These are phyloP conservation scores for Lepidurus couesii DNA, from an alignment of 1,140 invertebrate species.

Conservation along the genomic window DNA sequence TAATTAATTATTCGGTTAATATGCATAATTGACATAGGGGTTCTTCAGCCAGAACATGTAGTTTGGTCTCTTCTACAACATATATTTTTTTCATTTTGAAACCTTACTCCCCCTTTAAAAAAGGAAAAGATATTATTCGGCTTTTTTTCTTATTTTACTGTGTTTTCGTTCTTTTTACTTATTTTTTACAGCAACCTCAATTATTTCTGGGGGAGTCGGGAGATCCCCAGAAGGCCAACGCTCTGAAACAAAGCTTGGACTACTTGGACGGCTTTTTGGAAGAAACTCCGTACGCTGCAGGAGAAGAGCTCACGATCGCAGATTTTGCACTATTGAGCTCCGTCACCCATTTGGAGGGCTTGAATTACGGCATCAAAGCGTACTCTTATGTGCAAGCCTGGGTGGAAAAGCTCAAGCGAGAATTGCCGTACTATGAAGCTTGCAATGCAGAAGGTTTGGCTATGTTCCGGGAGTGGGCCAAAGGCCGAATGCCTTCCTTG, in stretches of 20 bases:
- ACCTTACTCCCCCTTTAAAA: too few relatives aligned
- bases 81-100: too few relatives aligned
- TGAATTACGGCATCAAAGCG: constrained; percentile 41
- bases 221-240: constrained; percentile 42
- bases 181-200: constrained; percentile 38
- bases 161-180: not conserved
- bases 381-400: constrained; percentile 42
- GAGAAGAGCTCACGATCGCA: constrained; percentile 43
- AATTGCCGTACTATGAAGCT: constrained; percentile 43
- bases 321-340: constrained; percentile 43
- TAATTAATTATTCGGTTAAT: too few relatives aligned
- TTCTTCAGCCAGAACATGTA: too few relatives aligned
- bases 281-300: constrained; percentile 40
- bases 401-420: constrained; percentile 41
- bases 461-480: constrained; percentile 39
- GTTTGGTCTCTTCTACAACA: too few relatives aligned
- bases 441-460: constrained; percentile 41
- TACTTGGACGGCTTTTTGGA: constrained; percentile 42
- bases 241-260: constrained; percentile 42
- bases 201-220: constrained; percentile 36
- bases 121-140: too few relatives aligned
- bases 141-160: too few relatives aligned
- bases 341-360: constrained; percentile 41
- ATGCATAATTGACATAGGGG: too few relatives aligned
- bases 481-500: constrained; percentile 30